phyloP scores from a whole-genome alignment of 2,797 vertebrate species.

The Poecilia velifera region DNA sequence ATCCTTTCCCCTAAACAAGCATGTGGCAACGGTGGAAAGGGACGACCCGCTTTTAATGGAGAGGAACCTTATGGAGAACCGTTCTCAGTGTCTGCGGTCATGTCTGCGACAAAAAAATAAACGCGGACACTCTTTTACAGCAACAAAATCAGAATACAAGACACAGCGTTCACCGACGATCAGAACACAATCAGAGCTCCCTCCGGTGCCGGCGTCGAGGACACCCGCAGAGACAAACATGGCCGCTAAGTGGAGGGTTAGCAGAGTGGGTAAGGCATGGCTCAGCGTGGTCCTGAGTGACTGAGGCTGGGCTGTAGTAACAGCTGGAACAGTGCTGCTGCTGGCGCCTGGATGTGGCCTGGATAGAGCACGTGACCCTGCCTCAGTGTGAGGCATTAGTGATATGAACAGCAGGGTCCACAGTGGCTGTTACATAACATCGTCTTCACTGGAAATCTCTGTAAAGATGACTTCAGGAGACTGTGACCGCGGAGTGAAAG shows the following conservation, averaged over 20 bases:
- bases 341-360: constrained; percentile 74
- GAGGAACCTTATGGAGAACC: neutral
- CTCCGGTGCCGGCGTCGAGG: constrained; percentile 1
- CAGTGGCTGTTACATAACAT: constrained; percentile 70
- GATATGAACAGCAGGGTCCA: constrained; percentile 80
- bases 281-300: constrained; percentile 63
- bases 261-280: constrained; percentile 41
- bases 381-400: constrained; percentile 78
- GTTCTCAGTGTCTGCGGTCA: neutral
- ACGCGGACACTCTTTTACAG: neutral
- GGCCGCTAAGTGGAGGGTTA: constrained; percentile 43
- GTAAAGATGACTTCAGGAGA: constrained; percentile 65
- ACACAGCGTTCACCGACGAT: neutral
- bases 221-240: constrained; percentile 31
- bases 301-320: constrained; percentile 71
- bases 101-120: neutral
- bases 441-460: constrained; percentile 75
- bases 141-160: neutral
- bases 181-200: neutral
- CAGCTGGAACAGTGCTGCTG: constrained; percentile 75
- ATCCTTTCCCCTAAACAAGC: neutral
- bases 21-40: neutral
- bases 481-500: constrained; percentile 64
- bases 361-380: constrained; percentile 75
- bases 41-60: neutral